Base-by-base conservation (phyloP, 2,888 invertebrate genomes). In the Nemurella pictetii region DNA sequence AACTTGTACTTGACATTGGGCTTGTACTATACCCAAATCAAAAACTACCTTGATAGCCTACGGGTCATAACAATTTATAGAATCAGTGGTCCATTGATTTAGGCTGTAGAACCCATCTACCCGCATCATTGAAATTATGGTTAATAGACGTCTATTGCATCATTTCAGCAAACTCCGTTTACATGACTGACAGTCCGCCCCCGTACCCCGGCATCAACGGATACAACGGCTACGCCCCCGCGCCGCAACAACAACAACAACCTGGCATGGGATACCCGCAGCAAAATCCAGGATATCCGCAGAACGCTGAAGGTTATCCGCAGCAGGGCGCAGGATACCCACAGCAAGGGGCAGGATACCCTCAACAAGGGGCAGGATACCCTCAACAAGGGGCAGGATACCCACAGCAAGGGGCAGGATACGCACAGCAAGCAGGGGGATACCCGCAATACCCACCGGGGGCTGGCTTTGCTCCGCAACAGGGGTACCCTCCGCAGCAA, bases 141-240 rank as follows among this genome's bases (percentile, higher is more conserved):
- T n/a, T n/a, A n/a, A n/a, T n/a, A n/a, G n/a, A n/a, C n/a, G n/a
- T n/a, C n/a, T n/a, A n/a, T n/a, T n/a, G n/a, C n/a, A n/a, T n/a
- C n/a, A n/a, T n/a, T n/a, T n/a, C 94, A 90, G 94, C 95, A 35
- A 95, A 96, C 90, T 94, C 95, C 28, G 98, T 98, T 30, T 98
- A 94, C 90, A 96, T 97, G 93, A 96, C 95, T 80, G 95, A 96
- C 90, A 96, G 94, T 90, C 98, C 98, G 30, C 98, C 98, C 80
- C 98, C 98, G 0, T 98, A 98, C 91, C 98, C 98, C 25, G 98
- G 98, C 85, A 95, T 98, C 87, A 94, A 92, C 86, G 89, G 91
- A 20, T 91, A 91, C 87, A 90, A 89, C 84, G 92, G 90, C 15
- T 91, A 90, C 86, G 89, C 89, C 0, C 89, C 87, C 9, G 88